Percentiles rank a stretch among this genome's conserved stretches.
These are phyloP conservation scores for Ammospiza caudacuta DNA, from an alignment of 2,113 vertebrate species.

Conservation along the genomic window DNA sequence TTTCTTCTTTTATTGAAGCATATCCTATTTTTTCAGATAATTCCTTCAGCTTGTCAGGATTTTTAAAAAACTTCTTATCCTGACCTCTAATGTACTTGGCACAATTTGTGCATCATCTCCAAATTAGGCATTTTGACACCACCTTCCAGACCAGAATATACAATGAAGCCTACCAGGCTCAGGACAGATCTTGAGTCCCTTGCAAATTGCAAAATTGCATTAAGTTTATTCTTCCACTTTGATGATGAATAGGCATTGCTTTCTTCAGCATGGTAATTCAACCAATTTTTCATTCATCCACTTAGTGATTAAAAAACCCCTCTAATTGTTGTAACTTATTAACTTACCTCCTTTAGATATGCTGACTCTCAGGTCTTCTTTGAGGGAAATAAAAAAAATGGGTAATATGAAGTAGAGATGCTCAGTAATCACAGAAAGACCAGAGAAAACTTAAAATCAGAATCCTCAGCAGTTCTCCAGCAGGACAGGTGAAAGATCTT, in stretches of 20 bases:
- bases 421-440: background rate
- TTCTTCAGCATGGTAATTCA: background rate
- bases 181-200: background rate
- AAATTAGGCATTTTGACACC: background rate
- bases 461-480: background rate
- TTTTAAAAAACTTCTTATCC: background rate
- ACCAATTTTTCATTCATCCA: background rate
- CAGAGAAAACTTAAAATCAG: background rate
- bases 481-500: background rate
- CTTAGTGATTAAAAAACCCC: background rate
- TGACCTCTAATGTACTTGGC: background rate
- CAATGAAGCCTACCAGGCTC: background rate
- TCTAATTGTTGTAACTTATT: background rate
- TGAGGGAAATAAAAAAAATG: background rate
- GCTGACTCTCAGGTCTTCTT: background rate
- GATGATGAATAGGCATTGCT: background rate
- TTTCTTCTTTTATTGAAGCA: background rate
- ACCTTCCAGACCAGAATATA: background rate
- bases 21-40: background rate
- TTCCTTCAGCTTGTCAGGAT: background rate
- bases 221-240: background rate
- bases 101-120: background rate
- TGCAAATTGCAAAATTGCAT: background rate
- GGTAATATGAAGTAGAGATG: background rate
- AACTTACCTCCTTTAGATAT: background rate